phyloP scores from a whole-genome alignment of 2,888 invertebrate genomes.

The Fragum fragum region DNA sequence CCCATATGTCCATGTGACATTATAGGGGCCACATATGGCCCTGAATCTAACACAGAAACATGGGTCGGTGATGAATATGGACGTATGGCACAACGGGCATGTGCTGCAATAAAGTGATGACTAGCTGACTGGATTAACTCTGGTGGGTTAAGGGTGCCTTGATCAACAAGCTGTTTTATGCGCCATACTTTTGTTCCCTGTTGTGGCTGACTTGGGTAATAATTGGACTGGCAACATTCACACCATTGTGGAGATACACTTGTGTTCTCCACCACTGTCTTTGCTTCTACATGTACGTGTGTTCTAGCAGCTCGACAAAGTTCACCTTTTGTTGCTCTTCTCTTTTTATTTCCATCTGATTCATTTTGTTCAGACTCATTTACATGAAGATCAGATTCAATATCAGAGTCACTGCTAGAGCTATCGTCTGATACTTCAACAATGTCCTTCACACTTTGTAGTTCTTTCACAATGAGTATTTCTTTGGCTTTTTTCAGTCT shows the following conservation, averaged over 20 bases:
- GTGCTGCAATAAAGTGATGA: constrained; percentile 61
- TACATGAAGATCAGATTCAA: constrained; percentile 40
- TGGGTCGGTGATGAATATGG: constrained; percentile 63
- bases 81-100: constrained; percentile 53
- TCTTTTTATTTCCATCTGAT: constrained; percentile 43
- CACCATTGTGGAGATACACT: constrained; percentile 57
- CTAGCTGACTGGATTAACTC: constrained; percentile 59
- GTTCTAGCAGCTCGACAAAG: constrained; percentile 67
- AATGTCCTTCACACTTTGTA: constrained; percentile 16
- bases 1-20: constrained; percentile 58
- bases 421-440: constrained; percentile 37
- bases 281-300: constrained; percentile 63
- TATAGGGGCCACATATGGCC: constrained; percentile 64
- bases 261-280: constrained; percentile 56
- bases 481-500: constrained; percentile 60
- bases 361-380: constrained; percentile 37
- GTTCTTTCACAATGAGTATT: constrained; percentile 39
- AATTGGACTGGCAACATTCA: constrained; percentile 63
- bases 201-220: constrained; percentile 60
- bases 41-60: constrained; percentile 57
- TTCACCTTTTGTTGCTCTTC: constrained; percentile 57
- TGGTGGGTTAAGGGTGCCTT: constrained; percentile 50
- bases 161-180: constrained; percentile 61
- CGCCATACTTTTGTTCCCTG: constrained; percentile 65
- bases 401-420: constrained; percentile 27